A percentile compares a stretch with the other conserved stretches of the same genome.
These are phyloP conservation scores for Chaetoderma sp. DNA, from an alignment of 2,888 invertebrate genomes.

Conservation along the genomic window DNA sequence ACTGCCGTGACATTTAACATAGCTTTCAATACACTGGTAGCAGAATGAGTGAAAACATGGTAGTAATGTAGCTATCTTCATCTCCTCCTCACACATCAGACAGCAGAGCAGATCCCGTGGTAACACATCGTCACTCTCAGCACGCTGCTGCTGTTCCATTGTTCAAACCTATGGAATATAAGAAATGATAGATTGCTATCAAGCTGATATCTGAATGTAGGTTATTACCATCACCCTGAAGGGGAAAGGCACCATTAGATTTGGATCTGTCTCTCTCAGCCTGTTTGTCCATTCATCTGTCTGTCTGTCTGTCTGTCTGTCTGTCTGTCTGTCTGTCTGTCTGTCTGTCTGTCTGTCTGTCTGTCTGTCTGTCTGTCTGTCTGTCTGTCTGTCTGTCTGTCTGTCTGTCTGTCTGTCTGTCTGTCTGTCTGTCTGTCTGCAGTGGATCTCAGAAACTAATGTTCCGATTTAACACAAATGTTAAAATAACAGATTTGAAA, in stretches of 20 bases:
- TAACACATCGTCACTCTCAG: constrained; percentile 46
- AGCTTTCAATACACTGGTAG: constrained; percentile 37
- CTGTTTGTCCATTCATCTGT: too few relatives aligned
- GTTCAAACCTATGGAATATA: neutral
- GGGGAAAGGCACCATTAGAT: neutral
- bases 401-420: neutral
- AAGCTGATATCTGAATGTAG: too few relatives aligned
- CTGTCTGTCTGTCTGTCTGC: neutral
- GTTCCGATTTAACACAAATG: too few relatives aligned
- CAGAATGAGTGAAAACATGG: constrained; percentile 54
- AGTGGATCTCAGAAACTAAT: too few relatives aligned
- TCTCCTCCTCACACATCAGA: constrained; percentile 55
- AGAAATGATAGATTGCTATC: too few relatives aligned
- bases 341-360: constrained; percentile 11
- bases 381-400: neutral
- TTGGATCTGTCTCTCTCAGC: neutral
- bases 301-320: neutral
- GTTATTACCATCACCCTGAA: neutral
- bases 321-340: constrained; percentile 8
- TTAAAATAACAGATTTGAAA: too few relatives aligned
- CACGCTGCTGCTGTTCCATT: neutral
- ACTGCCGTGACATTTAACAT: constrained; percentile 34
- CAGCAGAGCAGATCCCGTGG: constrained; percentile 56
- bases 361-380: neutral
- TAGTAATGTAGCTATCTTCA: constrained; percentile 51